A percentile compares a stretch with the other conserved stretches of the same genome.
Evolutionary conservation across 2,797 vertebrate species (phyloP).

Genomic region (Sebastes umbrosus): DNA sequence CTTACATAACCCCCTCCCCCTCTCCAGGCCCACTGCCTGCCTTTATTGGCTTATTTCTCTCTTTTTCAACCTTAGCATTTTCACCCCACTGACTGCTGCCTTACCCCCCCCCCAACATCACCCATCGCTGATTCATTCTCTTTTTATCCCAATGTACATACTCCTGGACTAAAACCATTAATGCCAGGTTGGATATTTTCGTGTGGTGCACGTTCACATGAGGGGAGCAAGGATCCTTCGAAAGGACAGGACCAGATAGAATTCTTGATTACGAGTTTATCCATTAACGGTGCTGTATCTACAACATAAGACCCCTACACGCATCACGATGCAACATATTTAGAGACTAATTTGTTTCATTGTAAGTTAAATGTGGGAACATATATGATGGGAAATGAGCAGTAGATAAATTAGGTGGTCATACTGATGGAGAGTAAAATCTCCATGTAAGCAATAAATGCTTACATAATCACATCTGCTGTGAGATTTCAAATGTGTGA

Average conservation of each 20-base stretch:
- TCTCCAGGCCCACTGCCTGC: slow-evolving; percentile 64
- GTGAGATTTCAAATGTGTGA: slow-evolving; percentile 60
- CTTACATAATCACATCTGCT: slow-evolving; percentile 76
- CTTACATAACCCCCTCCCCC: slow-evolving; percentile 84
- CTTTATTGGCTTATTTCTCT: slow-evolving; percentile 81
- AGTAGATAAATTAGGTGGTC: neutral
- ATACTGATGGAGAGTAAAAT: slow-evolving; percentile 42
- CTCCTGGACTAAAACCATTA: neutral
- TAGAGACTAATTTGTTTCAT: neutral
- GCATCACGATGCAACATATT: neutral
- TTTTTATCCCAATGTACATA: neutral
- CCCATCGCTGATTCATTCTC: slow-evolving; percentile 16
- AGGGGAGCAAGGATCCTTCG: slow-evolving; percentile 1
- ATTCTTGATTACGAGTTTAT: slow-evolving; percentile 8
- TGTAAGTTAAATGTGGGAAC: slow-evolving; percentile 8
- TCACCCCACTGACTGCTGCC: slow-evolving; percentile 61
- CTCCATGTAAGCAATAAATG: slow-evolving; percentile 57
- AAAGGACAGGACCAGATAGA: slow-evolving; percentile 1
- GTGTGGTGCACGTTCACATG: slow-evolving; percentile 9
- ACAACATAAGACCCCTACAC: neutral
- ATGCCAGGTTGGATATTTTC: slow-evolving; percentile 8
- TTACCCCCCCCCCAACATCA: neutral
- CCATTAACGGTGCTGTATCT: neutral
- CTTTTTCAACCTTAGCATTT: slow-evolving; percentile 74
- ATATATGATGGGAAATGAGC: slow-evolving; percentile 3